These are phyloP conservation scores for Sylvia borin DNA, from an alignment of 2,797 vertebrate species.

Conservation along the genomic window DNA sequence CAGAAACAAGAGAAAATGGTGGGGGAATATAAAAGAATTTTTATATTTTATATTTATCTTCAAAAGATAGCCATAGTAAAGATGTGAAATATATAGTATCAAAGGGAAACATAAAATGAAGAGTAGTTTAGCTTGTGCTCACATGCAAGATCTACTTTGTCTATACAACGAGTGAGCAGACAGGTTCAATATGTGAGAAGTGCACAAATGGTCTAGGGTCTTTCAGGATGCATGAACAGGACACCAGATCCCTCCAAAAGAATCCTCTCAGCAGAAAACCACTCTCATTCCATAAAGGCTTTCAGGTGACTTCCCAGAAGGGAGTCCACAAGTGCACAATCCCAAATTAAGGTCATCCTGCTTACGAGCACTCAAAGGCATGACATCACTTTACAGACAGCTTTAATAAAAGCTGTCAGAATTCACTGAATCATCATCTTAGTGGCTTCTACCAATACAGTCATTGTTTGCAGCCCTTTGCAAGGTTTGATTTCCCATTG, in stretches of 20 bases:
- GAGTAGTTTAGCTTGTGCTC: not conserved
- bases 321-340: not conserved
- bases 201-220: not conserved
- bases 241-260: not conserved
- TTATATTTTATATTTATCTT: not conserved
- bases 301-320: constrained; percentile 12
- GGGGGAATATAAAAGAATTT: not conserved
- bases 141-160: not conserved
- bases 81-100: not conserved
- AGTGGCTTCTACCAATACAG: not conserved
- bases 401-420: not conserved
- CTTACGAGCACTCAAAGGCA: not conserved
- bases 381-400: not conserved
- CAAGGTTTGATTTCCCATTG: not conserved
- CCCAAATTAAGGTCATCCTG: constrained; percentile 6
- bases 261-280: constrained; percentile 1
- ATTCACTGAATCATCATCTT: not conserved
- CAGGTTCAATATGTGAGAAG: not conserved
- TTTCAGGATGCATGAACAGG: not conserved
- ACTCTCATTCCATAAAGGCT: not conserved
- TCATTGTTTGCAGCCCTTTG: not conserved
- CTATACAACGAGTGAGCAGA: not conserved
- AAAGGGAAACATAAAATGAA: not conserved
- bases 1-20: not conserved
- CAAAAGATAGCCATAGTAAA: not conserved